Evolutionary conservation across 1,140 invertebrate species (phyloP).

Genomic region (Rhagoletis zephyria): DNA sequence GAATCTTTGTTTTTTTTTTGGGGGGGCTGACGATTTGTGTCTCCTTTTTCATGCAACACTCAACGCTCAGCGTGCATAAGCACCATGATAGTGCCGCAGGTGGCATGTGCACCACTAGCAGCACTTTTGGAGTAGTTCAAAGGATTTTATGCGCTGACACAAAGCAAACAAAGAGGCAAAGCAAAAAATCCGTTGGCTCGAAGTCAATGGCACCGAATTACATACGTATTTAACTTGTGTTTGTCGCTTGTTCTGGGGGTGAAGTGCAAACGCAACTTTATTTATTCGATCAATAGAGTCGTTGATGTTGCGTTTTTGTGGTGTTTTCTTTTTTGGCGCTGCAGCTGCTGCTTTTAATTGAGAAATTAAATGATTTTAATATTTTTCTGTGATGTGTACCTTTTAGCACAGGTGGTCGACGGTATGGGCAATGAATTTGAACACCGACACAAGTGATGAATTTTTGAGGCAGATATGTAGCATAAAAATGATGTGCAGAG

Average conservation of each 20-base stretch:
- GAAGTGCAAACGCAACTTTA: slow-evolving; percentile 14
- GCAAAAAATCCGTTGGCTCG: not conserved
- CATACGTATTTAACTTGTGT: slow-evolving; percentile 4
- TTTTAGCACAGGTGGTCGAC: slow-evolving; percentile 31
- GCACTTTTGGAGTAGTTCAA: slow-evolving; percentile 31
- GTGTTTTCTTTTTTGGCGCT: not conserved
- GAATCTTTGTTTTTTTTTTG: not conserved
- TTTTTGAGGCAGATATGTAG: not conserved
- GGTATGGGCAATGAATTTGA: not conserved
- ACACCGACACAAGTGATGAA: not conserved
- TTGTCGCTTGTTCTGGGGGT: not conserved
- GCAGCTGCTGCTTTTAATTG: slow-evolving; percentile 43
- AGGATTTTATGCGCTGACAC: slow-evolving; percentile 36
- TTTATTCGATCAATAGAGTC: slow-evolving; percentile 23
- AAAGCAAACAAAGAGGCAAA: slow-evolving; percentile 16
- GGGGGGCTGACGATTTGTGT: not conserved
- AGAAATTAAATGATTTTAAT: slow-evolving; percentile 51
- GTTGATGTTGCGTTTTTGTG: not conserved
- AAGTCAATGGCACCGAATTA: slow-evolving; percentile 33
- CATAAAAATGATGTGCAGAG: not conserved
- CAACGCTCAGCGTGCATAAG: not conserved
- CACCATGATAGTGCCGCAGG: slow-evolving; percentile 25
- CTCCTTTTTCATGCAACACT: too few relatives aligned
- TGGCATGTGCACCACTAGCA: slow-evolving; percentile 1
- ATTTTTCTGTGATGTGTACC: slow-evolving; percentile 15